Conservation (phyloP, 2,113 vertebrate genomes). For the Rafetus swinhoei region DNA sequence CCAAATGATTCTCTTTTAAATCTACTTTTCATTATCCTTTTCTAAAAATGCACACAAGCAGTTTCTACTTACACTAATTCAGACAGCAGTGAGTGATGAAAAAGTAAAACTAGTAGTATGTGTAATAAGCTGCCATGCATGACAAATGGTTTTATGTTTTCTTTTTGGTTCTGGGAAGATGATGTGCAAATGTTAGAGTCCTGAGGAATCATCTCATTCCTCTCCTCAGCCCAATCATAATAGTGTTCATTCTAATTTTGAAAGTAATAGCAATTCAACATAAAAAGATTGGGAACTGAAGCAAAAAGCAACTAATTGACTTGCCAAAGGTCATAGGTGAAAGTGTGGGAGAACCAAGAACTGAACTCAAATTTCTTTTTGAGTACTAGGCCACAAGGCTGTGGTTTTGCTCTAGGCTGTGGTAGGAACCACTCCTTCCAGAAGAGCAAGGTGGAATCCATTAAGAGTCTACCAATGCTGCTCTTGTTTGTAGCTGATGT, state of each 20-base stretch:
- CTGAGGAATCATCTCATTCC: conserved; percentile 24
- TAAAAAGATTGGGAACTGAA: conserved; percentile 1
- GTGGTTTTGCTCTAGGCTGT: conserved; percentile 36
- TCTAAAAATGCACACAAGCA: not conserved
- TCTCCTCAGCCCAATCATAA: conserved; percentile 29
- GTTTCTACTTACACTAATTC: conserved; percentile 31
- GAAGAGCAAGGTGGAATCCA: conserved; percentile 57
- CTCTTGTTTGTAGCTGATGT: conserved; percentile 48
- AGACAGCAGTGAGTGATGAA: not conserved
- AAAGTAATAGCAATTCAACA: not conserved
- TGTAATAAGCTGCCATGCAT: not conserved
- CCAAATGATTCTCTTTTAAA: conserved; percentile 29
- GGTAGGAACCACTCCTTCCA: conserved; percentile 14
- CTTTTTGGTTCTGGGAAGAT: conserved; percentile 35
- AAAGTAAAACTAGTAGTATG: not conserved
- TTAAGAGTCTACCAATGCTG: conserved; percentile 59
- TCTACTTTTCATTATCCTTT: not conserved
- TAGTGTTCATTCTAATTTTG: not conserved
- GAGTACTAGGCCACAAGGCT: conserved; percentile 4
- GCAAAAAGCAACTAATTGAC: conserved; percentile 56
- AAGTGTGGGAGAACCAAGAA: conserved; percentile 41
- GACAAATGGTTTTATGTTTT: conserved; percentile 29
- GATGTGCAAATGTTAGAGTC: conserved; percentile 49
- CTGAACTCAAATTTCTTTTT: conserved; percentile 53
- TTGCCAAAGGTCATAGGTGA: not conserved